A percentile compares a stretch with the other conserved stretches of the same genome.
phyloP scores from a whole-genome alignment of 2,113 vertebrate genomes.

The Hyla sarda region DNA sequence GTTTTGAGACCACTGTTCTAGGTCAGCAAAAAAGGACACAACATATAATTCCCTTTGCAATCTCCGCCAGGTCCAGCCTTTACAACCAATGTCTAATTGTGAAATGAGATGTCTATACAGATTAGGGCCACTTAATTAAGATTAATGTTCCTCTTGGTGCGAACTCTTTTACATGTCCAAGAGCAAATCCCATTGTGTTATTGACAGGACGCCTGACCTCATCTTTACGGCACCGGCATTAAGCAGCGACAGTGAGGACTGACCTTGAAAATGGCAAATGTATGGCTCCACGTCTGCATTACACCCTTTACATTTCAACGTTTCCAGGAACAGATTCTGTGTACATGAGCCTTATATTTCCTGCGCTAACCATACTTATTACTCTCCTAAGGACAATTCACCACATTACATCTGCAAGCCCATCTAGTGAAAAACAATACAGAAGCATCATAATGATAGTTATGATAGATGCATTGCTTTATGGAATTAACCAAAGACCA shows the following conservation, averaged over 20 bases:
- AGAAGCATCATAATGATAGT: constrained; percentile 8
- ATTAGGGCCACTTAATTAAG: constrained; percentile 19
- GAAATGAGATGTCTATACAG: constrained; percentile 3
- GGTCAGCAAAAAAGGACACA: neutral
- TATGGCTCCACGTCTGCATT: neutral
- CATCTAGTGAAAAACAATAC: neutral
- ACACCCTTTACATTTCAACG: neutral
- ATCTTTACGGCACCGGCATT: neutral
- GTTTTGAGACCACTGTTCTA: neutral
- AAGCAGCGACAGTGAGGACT: neutral
- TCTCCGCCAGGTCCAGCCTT: neutral
- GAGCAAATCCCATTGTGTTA: neutral
- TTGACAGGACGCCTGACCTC: neutral
- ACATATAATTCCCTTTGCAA: neutral
- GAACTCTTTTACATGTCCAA: neutral
- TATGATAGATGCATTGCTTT: neutral
- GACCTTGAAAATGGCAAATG: neutral
- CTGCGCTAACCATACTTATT: neutral
- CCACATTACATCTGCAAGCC: neutral
- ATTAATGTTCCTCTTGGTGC: constrained; percentile 25
- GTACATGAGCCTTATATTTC: neutral
- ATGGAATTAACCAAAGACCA: neutral
- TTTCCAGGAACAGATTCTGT: neutral
- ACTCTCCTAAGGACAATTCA: neutral
- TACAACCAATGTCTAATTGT: neutral